Percentiles rank a stretch among this genome's conserved stretches.
Conservation (phyloP, 2,888 invertebrate species). For the Tricholauxania praeusta region DNA sequence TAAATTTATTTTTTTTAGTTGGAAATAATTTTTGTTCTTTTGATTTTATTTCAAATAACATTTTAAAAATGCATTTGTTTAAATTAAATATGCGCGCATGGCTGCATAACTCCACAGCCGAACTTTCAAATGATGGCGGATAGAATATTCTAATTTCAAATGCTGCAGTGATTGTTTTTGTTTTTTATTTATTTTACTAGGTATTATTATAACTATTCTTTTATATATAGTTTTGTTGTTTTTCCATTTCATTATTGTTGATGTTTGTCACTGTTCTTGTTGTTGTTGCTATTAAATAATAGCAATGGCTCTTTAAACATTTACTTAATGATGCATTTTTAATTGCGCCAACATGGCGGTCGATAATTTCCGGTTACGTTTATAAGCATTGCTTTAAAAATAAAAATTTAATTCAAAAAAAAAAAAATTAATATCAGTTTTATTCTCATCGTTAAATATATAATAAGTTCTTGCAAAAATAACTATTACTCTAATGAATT, state of each 20-base stretch:
- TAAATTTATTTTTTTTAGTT: background rate
- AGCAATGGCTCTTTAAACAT: conserved; percentile 31
- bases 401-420: no score
- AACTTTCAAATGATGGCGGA: conserved; percentile 11
- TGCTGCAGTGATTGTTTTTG: conserved; percentile 6
- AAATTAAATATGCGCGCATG: conserved; percentile 40
- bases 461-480: no score
- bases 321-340: conserved; percentile 35
- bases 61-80: conserved; percentile 36
- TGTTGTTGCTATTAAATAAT: conserved; percentile 34
- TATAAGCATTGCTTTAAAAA: no score
- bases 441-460: no score
- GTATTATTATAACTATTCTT: conserved; percentile 6
- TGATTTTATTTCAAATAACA: conserved; percentile 11
- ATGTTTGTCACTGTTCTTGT: conserved; percentile 42
- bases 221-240: conserved; percentile 23
- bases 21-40: background rate
- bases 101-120: conserved; percentile 4
- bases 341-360: conserved; percentile 29
- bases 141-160: conserved; percentile 22
- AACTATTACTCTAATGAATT: no score
- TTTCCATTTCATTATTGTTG: conserved; percentile 12
- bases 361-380: background rate
- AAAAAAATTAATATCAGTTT: no score
- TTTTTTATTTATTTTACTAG: background rate